phyloP scores from a whole-genome alignment of 1,140 invertebrate genomes.

The Pectinophora gossypiella region DNA sequence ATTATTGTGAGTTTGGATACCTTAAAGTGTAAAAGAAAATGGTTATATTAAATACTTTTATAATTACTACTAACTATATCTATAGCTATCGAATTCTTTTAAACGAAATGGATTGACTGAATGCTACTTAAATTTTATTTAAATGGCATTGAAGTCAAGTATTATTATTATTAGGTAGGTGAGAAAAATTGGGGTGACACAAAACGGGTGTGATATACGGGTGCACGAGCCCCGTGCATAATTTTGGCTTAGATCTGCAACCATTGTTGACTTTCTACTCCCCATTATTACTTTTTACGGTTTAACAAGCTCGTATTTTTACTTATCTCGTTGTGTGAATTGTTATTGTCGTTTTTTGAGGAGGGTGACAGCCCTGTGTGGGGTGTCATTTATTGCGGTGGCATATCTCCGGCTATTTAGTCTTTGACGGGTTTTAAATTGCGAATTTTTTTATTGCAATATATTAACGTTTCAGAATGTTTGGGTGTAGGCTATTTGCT shows the following conservation, averaged over 20 bases:
- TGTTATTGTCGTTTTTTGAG: slow-evolving; percentile 55
- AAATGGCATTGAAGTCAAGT: neutral
- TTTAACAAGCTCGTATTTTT: slow-evolving; percentile 72
- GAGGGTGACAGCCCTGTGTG: slow-evolving; percentile 34
- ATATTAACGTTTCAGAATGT: no score
- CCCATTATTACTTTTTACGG: slow-evolving; percentile 71
- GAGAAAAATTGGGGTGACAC: neutral
- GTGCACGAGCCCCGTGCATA: slow-evolving; percentile 22
- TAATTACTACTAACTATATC: no score
- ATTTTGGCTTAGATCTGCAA: slow-evolving; percentile 35
- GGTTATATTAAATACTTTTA: no score
- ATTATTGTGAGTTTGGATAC: no score
- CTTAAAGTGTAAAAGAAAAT: no score
- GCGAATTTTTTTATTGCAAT: neutral
- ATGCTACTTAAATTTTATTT: no score
- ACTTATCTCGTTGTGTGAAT: slow-evolving; percentile 66
- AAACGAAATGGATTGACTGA: no score
- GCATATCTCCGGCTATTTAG: neutral
- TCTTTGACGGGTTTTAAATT: no score
- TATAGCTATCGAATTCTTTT: no score
- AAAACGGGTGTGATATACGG: slow-evolving; percentile 21
- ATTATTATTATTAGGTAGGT: neutral
- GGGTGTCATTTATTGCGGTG: slow-evolving; percentile 7
- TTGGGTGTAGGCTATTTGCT: no score
- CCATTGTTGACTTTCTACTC: slow-evolving; percentile 66